These are phyloP conservation scores for Aphelenchoides fujianensis DNA, from an alignment of 1,140 invertebrate genomes.

Conservation along the genomic window DNA sequence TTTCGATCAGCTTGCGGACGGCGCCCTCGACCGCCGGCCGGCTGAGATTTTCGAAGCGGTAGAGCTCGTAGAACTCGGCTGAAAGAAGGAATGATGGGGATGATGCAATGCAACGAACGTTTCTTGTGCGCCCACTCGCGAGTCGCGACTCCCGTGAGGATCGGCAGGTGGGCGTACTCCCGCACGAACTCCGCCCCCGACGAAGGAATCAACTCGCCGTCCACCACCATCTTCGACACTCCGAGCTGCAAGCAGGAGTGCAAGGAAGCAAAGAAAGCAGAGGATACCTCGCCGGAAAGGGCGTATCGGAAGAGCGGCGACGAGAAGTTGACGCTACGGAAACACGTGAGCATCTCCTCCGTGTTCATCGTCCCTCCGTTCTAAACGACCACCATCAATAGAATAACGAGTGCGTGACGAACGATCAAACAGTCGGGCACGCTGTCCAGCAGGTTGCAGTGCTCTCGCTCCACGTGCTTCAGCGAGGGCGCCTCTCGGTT, in stretches of 20 bases:
- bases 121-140: slow-evolving; percentile 62
- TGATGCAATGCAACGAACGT: too few relatives aligned
- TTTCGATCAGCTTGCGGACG: slow-evolving; percentile 46
- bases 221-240: slow-evolving; percentile 62
- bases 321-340: slow-evolving; percentile 58
- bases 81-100: not conserved
- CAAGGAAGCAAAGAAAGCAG: slow-evolving; percentile 5
- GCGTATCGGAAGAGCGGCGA: slow-evolving; percentile 56
- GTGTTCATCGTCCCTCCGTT: slow-evolving; percentile 47
- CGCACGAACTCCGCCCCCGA: slow-evolving; percentile 44
- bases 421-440: slow-evolving; percentile 43
- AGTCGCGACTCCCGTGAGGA: slow-evolving; percentile 58
- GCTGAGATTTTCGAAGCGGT: slow-evolving; percentile 49
- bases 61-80: slow-evolving; percentile 58
- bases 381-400: slow-evolving; percentile 37
- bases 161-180: slow-evolving; percentile 51
- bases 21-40: slow-evolving; percentile 31
- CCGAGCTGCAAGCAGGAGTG: slow-evolving; percentile 53
- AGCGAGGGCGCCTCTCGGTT: slow-evolving; percentile 43
- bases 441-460: slow-evolving; percentile 57
- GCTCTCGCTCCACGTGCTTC: slow-evolving; percentile 17
- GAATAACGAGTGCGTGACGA: not conserved
- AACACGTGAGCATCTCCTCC: slow-evolving; percentile 50
- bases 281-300: slow-evolving; percentile 49
- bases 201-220: slow-evolving; percentile 51